Percentiles rank a stretch among this genome's conserved stretches.
These are phyloP conservation scores for Lepus townsendii DNA, from an alignment of 2,797 vertebrate species.

Conservation along the genomic window DNA sequence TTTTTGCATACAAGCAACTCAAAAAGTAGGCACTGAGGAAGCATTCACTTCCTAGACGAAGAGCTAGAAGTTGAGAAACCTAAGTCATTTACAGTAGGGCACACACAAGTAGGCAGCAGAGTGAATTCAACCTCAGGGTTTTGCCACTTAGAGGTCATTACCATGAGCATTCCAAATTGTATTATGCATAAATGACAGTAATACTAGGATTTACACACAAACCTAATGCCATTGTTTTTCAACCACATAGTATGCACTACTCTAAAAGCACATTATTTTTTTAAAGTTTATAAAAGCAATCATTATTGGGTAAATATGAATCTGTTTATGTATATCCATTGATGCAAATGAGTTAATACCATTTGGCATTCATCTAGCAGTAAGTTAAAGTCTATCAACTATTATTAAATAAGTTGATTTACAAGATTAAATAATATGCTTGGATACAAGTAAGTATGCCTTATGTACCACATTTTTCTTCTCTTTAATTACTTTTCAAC, in stretches of 20 bases:
- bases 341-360: neutral
- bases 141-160: neutral
- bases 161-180: neutral
- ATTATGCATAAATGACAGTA: neutral
- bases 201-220: neutral
- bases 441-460: neutral
- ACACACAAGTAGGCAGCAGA: neutral
- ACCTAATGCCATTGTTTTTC: neutral
- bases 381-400: neutral
- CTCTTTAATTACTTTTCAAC: conserved; percentile 82
- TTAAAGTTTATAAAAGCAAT: conserved; percentile 16
- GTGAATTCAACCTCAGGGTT: neutral
- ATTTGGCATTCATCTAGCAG: neutral
- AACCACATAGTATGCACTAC: neutral
- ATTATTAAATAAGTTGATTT: conserved; percentile 48
- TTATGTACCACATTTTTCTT: conserved; percentile 66
- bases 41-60: neutral
- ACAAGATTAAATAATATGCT: conserved; percentile 39
- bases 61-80: neutral
- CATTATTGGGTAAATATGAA: conserved; percentile 12
- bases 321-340: neutral
- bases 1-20: neutral
- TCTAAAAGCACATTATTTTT: conserved; percentile 55
- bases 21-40: neutral
- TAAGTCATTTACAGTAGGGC: neutral